Conservation (phyloP, 2,797 vertebrate species). For the Bryconaethiops microstoma region DNA sequence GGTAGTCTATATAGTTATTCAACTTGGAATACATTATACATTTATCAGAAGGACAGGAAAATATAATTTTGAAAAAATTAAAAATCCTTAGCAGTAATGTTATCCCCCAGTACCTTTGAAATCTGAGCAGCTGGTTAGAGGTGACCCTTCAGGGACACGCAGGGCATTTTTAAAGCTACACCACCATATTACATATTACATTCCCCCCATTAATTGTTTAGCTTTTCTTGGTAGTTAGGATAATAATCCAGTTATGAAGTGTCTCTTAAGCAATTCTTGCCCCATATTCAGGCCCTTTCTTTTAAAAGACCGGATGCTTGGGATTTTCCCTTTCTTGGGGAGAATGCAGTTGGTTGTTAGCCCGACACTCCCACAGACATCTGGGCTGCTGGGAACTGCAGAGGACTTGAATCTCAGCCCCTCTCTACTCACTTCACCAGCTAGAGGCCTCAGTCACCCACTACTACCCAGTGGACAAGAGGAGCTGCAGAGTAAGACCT, state of each 20-base stretch:
- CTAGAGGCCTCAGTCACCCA: slow-evolving; percentile 51
- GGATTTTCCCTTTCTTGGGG: slow-evolving; percentile 32
- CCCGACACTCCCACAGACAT: slow-evolving; percentile 29
- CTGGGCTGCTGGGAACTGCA: slow-evolving; percentile 19
- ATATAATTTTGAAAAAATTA: neutral
- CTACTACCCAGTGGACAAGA: slow-evolving; percentile 59
- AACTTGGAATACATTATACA: neutral
- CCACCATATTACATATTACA: neutral
- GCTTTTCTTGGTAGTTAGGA: neutral
- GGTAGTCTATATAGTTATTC: slow-evolving; percentile 38
- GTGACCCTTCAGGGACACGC: neutral
- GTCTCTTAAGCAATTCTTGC: neutral
- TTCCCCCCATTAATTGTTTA: neutral
- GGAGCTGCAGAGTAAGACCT: slow-evolving; percentile 58
- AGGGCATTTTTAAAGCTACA: neutral
- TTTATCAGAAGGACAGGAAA: neutral
- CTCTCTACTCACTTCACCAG: slow-evolving; percentile 61
- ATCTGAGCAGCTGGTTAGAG: slow-evolving; percentile 30
- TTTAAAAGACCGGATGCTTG: slow-evolving; percentile 58
- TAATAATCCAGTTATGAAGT: neutral
- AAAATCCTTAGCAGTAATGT: neutral
- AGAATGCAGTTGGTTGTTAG: slow-evolving; percentile 33
- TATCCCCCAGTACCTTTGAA: neutral
- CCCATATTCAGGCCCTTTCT: slow-evolving; percentile 50
- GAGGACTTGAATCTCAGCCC: slow-evolving; percentile 59